Conservation (phyloP, 2,888 invertebrate genomes). For the Lutraria lutraria region DNA sequence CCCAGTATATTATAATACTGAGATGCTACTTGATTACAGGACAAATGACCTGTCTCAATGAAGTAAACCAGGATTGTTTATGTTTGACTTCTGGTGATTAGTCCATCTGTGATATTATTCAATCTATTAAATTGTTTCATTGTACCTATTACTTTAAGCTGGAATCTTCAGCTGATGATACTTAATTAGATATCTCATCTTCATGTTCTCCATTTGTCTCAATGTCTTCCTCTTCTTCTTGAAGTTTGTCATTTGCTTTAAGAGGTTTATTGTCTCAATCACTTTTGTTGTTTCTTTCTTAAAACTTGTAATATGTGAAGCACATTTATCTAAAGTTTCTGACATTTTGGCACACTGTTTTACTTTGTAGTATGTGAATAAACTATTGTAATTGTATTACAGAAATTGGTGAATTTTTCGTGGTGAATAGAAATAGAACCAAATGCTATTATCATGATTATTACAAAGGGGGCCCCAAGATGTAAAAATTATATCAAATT, state of each 20-base stretch:
- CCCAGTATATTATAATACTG: constrained; percentile 1
- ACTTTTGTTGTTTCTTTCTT: too few species aligned
- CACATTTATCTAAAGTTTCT: too few species aligned
- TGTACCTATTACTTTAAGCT: not conserved
- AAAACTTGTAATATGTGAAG: too few species aligned
- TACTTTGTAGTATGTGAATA: too few species aligned
- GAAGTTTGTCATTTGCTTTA: not conserved
- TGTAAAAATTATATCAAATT: not conserved
- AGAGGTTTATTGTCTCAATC: not conserved
- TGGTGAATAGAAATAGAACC: too few species aligned
- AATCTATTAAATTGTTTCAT: not conserved
- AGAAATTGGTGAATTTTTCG: too few species aligned
- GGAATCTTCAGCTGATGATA: too few species aligned
- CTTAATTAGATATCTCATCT: not conserved
- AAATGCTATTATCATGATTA: not conserved
- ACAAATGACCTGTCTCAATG: not conserved
- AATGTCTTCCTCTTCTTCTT: not conserved
- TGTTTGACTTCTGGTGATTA: not conserved
- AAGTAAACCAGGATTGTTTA: not conserved
- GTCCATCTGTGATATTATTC: constrained; percentile 16
- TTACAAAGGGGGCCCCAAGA: not conserved
- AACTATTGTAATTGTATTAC: too few species aligned
- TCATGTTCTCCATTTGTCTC: not conserved
- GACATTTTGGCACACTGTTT: too few species aligned
- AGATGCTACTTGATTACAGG: not conserved